A percentile compares a stretch with the other conserved stretches of the same genome.
Evolutionary conservation across 2,888 invertebrate genomes (phyloP).

Genomic region (Kryphioiulus occultus): DNA sequence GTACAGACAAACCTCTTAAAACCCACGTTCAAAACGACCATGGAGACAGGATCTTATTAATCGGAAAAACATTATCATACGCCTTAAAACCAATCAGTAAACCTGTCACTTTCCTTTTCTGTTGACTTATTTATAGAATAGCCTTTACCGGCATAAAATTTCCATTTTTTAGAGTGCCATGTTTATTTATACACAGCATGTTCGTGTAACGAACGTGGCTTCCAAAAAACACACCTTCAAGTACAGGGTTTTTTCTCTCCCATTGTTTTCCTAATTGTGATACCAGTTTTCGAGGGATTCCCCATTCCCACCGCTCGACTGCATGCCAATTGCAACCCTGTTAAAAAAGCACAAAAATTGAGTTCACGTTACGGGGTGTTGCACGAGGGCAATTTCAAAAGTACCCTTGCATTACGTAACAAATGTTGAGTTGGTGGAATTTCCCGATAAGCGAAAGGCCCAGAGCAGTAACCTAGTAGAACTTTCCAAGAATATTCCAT

Average conservation of each 20-base stretch:
- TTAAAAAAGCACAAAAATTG: neutral
- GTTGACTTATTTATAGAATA: neutral
- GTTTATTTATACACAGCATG: neutral
- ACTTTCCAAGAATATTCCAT: too few relatives aligned
- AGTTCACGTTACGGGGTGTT: conserved; percentile 24
- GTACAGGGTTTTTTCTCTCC: conserved; percentile 17
- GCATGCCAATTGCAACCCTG: conserved; percentile 35
- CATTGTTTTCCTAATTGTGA: conserved; percentile 16
- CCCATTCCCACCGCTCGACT: neutral
- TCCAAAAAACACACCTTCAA: conserved; percentile 33
- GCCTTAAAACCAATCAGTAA: neutral
- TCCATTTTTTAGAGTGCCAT: conserved; percentile 2
- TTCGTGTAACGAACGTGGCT: conserved; percentile 26
- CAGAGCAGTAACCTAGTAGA: too few relatives aligned
- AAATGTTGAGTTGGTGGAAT: neutral
- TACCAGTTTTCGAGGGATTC: conserved; percentile 3
- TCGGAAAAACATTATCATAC: neutral
- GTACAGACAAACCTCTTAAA: neutral
- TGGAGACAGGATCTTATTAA: neutral
- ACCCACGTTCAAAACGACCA: neutral
- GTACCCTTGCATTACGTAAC: neutral
- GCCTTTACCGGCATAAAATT: conserved; percentile 19
- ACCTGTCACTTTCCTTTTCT: conserved; percentile 31
- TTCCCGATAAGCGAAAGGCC: neutral
- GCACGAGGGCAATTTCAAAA: neutral